Base-by-base conservation (phyloP, 2,113 vertebrate species). In the Pandion haliaetus region DNA sequence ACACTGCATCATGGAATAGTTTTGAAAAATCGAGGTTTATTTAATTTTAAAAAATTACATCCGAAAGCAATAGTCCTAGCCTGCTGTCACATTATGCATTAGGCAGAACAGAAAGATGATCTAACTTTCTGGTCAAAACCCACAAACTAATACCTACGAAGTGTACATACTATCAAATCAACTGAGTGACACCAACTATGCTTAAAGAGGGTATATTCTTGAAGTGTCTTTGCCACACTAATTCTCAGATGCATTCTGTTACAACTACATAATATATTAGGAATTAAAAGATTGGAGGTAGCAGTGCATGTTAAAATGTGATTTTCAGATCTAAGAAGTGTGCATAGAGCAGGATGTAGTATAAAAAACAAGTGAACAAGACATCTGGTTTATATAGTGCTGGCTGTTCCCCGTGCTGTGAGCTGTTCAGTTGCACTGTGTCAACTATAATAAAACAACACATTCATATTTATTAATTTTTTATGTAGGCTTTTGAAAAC, bases 391-490 rank as follows among this genome's bases (percentile, higher is more conserved):
- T 93, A 82, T 85, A 26, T 77, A 58, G 85, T 81, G 84, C 62
- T 93, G 78, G 19, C 79, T 81, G 74, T 82, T 95, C 82, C 73
- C 79, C 87, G 74, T 86, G 79, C 79, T 95, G 62, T 50, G 85
- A 88, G 85, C 92, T 87, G 73, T 61, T 94, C 71, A 28, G 73
- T 87, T 3, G 5, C 86, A 36, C 82, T 61, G 82, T 96, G 88
- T 96, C 89, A 94, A 78, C 91, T 92, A 17, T 36, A 95, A 93
- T 93, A 93, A 96, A 95, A 45, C 77, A 89, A 84, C 95, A 67
- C 82, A 79, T 92, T 95, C 34, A 10, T 93, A 92, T 77, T 66
- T 88, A 86, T 95, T 96, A 92, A 86, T 88, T 93, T 96, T 96
- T 96, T 84, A 91, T 92, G 61, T 79, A 62, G 38, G 82, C 74